Evolutionary conservation across 1,140 invertebrate genomes (phyloP).

Genomic region (Pygmarrhopalites habei): DNA sequence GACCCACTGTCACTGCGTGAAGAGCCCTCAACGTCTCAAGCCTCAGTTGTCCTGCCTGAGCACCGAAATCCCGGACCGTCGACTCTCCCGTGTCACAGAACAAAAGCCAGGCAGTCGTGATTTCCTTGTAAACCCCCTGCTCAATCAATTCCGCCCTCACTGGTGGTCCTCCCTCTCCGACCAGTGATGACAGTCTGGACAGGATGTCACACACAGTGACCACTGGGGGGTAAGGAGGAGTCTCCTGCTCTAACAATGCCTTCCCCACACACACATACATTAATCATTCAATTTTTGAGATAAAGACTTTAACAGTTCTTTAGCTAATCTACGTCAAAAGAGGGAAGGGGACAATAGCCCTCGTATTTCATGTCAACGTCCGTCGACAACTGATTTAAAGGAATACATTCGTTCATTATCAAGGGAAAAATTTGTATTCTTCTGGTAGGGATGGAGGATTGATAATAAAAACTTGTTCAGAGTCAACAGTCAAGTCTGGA

Average conservation of each 20-base stretch:
- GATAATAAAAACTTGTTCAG: no score
- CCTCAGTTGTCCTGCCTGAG: constrained; percentile 7
- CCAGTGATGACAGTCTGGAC: not conserved
- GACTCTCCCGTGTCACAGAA: constrained; percentile 19
- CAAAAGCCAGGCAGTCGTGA: constrained; percentile 8
- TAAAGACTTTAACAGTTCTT: not conserved
- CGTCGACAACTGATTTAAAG: no score
- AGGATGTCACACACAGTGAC: not conserved
- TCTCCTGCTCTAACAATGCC: not conserved
- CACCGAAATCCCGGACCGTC: constrained; percentile 11
- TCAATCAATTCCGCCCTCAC: constrained; percentile 8
- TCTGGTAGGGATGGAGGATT: no score
- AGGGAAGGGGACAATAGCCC: not conserved
- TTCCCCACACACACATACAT: not conserved
- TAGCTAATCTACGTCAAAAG: not conserved
- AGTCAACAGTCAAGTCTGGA: not conserved
- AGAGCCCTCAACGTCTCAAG: constrained; percentile 9
- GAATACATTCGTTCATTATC: no score
- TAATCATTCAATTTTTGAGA: not conserved
- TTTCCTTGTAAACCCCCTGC: constrained; percentile 3
- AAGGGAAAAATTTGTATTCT: no score
- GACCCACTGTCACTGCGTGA: constrained; percentile 3
- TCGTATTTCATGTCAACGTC: not conserved
- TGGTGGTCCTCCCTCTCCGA: constrained; percentile 2
- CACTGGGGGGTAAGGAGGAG: not conserved